These are phyloP conservation scores for Leptodactylus fuscus DNA, from an alignment of 2,113 vertebrate genomes.

Conservation along the genomic window DNA sequence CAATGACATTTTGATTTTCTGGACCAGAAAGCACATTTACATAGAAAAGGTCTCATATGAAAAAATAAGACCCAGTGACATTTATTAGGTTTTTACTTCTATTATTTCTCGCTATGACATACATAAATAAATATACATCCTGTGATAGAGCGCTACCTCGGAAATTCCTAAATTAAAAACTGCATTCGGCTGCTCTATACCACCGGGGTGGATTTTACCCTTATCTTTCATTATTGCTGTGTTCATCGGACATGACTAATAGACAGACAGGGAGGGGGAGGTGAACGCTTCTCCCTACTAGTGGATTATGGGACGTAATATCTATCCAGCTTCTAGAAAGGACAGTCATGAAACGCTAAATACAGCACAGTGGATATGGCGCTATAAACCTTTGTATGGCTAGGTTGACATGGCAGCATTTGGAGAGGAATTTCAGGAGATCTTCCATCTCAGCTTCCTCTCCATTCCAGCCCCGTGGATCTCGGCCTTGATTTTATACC, in stretches of 20 bases:
- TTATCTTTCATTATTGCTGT: slow-evolving; percentile 1
- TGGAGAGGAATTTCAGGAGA: no score
- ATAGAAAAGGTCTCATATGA: slow-evolving; percentile 55
- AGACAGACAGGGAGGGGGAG: background rate
- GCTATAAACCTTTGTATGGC: no score
- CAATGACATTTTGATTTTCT: slow-evolving; percentile 55
- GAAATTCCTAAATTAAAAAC: slow-evolving; percentile 6
- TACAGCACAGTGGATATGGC: no score
- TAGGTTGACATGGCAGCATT: no score
- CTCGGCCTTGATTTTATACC: no score
- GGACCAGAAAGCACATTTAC: slow-evolving; percentile 55
- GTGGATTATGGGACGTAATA: background rate
- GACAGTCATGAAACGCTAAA: background rate
- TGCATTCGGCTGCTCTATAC: background rate
- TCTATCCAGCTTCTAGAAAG: background rate
- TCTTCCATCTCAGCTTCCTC: no score
- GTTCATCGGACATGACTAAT: background rate
- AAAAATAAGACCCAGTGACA: slow-evolving; percentile 56
- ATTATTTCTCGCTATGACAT: slow-evolving; percentile 35
- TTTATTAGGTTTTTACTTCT: slow-evolving; percentile 52
- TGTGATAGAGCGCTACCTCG: background rate
- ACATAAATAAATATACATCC: slow-evolving; percentile 46
- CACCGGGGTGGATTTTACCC: background rate
- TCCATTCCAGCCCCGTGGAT: no score
- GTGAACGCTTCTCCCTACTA: background rate